A percentile compares a stretch with the other conserved stretches of the same genome.
These are phyloP conservation scores for Rotaria socialis DNA, from an alignment of 2,888 invertebrate genomes.

Conservation along the genomic window DNA sequence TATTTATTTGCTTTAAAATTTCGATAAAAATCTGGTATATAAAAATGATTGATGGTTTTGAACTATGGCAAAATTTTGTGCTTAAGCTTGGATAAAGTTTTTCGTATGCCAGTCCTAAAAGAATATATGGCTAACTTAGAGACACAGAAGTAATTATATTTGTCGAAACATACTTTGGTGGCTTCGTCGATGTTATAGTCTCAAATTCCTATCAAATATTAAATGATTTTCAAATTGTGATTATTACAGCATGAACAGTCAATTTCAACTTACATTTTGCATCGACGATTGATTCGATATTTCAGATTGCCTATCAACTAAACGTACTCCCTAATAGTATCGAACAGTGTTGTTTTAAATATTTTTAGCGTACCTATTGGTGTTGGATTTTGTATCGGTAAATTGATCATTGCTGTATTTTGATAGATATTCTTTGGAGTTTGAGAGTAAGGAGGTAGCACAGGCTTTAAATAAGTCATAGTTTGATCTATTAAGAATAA, in stretches of 20 bases:
- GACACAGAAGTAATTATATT: background rate
- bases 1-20: too few species aligned
- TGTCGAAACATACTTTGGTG: background rate
- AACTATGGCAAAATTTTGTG: background rate
- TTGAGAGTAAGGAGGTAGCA: too few species aligned
- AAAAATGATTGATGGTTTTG: too few species aligned
- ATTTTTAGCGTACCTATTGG: background rate
- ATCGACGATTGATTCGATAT: background rate
- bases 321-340: background rate
- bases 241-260: background rate
- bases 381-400: background rate
- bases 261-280: background rate
- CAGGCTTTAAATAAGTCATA: background rate
- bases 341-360: background rate
- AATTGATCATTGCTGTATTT: background rate
- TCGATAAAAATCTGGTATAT: too few species aligned
- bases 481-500: background rate
- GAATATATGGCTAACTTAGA: background rate
- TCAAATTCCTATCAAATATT: background rate
- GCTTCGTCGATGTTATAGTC: background rate
- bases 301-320: background rate
- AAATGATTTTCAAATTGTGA: background rate
- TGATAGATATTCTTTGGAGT: background rate
- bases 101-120: background rate
- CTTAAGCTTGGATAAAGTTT: background rate